These are phyloP conservation scores for Rachycentron canadum DNA, from an alignment of 2,797 vertebrate species.

Conservation along the genomic window DNA sequence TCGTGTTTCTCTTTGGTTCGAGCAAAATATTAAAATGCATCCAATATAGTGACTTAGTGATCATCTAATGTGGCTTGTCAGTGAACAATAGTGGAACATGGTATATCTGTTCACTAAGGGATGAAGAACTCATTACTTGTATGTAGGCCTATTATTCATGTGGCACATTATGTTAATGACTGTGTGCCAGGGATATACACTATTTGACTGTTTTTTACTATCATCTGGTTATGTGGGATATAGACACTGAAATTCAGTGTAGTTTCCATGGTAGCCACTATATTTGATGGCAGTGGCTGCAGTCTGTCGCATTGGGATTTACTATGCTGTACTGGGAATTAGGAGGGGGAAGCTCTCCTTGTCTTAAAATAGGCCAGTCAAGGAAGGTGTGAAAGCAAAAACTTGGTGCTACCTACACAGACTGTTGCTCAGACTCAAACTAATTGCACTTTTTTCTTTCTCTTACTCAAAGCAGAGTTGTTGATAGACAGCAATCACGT, in stretches of 20 bases:
- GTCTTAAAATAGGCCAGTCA: conserved; percentile 71
- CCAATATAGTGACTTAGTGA: conserved; percentile 58
- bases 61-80: conserved; percentile 68
- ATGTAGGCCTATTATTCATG: conserved; percentile 68
- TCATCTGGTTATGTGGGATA: conserved; percentile 44
- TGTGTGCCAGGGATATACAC: conserved; percentile 36
- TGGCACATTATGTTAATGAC: conserved; percentile 71
- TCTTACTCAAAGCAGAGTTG: conserved; percentile 52
- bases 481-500: conserved; percentile 76
- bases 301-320: conserved; percentile 62
- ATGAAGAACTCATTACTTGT: conserved; percentile 59
- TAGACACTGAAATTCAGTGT: conserved; percentile 41
- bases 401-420: conserved; percentile 58
- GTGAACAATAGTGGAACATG: conserved; percentile 60
- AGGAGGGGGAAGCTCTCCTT: conserved; percentile 49
- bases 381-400: conserved; percentile 62
- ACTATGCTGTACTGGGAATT: conserved; percentile 63
- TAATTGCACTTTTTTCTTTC: conserved; percentile 58
- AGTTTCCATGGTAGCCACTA: conserved; percentile 70
- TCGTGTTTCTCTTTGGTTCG: conserved; percentile 26
- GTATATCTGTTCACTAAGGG: conserved; percentile 61
- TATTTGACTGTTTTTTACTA: conserved; percentile 57
- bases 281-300: conserved; percentile 55
- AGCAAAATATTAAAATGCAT: conserved; percentile 45
- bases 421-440: conserved; percentile 63